Evolutionary conservation across 2,888 invertebrate species (phyloP), one percentile per base, ranked within the genome.

Genomic region (Hirtodrosophila histrioides): DNA sequence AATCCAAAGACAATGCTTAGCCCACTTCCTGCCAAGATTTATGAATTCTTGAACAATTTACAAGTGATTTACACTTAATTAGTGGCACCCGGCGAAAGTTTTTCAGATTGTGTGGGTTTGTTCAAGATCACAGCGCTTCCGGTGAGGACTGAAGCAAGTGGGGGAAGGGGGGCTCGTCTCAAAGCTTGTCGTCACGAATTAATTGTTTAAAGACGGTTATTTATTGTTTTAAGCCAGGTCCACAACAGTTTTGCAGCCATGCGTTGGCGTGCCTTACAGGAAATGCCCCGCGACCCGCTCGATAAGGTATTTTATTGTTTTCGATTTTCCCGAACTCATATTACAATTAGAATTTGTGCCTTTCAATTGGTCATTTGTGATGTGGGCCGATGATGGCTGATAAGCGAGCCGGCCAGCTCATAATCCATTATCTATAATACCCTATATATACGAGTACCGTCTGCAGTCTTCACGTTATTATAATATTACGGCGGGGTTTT

Each of bases 61-160:
- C 84, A 80, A 88, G 80, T 69, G 69, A 86, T 85, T 85, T 85
- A 88, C 84, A 85, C 84, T 88, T 88, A 88, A 85, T 88, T 88
- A 85, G 80, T 65, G 71, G 69, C 84, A 88, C 86, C 80, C 73
- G 69, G 58, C 72, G 68, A 71, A 79, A 82, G 75, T 75, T 62
- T 58, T 44, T 40, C 31, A 40, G 33, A 62, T 62, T 50, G 66
- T 65, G 80, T 81, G 87, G 80, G 80, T 44, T 31, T 9, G 27
- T 0, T 6, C 4, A 27, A 27, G 27, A 27, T 27, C 12, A 51
- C 35, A 2, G n/a, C 37, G 56, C 70, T 70, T 75, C 75, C 75
- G 78, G 54, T 37, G 35, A 17, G 10, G 17, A 46, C 31, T 17
- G 27, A 11, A 11, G 17, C 17, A 17, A 17, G 17, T 1, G 17